These are phyloP conservation scores for Agonum fuliginosum DNA, from an alignment of 2,888 invertebrate genomes.

Conservation along the genomic window DNA sequence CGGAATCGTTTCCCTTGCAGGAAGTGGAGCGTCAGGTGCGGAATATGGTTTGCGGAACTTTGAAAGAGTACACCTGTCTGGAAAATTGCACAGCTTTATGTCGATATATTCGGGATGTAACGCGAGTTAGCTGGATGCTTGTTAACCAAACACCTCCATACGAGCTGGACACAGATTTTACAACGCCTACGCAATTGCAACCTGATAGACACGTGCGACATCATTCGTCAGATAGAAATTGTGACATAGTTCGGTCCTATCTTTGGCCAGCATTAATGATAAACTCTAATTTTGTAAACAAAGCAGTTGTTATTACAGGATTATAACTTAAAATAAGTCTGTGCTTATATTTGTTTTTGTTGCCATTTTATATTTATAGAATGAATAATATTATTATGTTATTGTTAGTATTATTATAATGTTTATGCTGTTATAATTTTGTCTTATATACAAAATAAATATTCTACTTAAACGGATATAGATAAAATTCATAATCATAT, in stretches of 20 bases:
- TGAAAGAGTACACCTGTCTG: slow-evolving; percentile 95
- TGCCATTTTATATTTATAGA: slow-evolving; percentile 56
- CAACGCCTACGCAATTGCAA: slow-evolving; percentile 77
- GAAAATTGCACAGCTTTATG: slow-evolving; percentile 85
- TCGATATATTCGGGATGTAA: slow-evolving; percentile 87
- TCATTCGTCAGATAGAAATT: slow-evolving; percentile 83
- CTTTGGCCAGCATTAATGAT: slow-evolving; percentile 92
- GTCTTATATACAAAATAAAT: slow-evolving; percentile 21
- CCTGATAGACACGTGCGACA: slow-evolving; percentile 87
- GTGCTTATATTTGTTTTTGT: slow-evolving; percentile 40
- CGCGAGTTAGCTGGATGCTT: slow-evolving; percentile 91
- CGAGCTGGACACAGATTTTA: slow-evolving; percentile 81
- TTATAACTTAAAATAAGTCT: slow-evolving; percentile 47
- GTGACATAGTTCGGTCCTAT: slow-evolving; percentile 85
- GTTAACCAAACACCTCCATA: slow-evolving; percentile 83
- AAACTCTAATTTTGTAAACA: slow-evolving; percentile 85
- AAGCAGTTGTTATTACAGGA: slow-evolving; percentile 90
- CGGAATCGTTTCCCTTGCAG: slow-evolving; percentile 81
- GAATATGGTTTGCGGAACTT: slow-evolving; percentile 82
- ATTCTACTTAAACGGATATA: slow-evolving; percentile 13
- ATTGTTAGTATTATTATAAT: slow-evolving; percentile 41
- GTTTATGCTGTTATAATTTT: background rate
- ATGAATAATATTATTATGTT: slow-evolving; percentile 18
- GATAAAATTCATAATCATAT: slow-evolving; percentile 13
- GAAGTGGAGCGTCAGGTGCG: slow-evolving; percentile 82